phyloP scores from a whole-genome alignment of 37 sponge, comb jelly and placozoan genomes.

The Petrosia ficiformis region DNA sequence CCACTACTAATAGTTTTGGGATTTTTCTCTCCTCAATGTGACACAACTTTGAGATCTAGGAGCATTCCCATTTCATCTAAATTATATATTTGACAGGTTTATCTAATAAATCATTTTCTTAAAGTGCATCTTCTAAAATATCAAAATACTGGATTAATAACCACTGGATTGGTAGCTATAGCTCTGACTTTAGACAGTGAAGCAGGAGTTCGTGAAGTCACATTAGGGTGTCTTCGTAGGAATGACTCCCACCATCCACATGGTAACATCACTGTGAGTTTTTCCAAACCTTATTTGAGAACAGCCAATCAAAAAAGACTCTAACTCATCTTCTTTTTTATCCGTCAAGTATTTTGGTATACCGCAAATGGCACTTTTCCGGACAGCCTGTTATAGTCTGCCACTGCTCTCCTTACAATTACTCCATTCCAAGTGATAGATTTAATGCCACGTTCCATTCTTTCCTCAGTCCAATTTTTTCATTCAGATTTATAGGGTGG shows the following conservation, averaged over 20 bases:
- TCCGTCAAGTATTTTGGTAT: background rate
- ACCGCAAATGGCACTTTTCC: conserved; percentile 11
- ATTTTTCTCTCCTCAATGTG: conserved; percentile 45
- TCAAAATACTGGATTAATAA: conserved; percentile 41
- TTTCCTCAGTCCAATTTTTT: background rate
- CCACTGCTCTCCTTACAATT: conserved; percentile 4
- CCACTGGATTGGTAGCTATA: conserved; percentile 7
- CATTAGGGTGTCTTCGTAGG: conserved; percentile 24
- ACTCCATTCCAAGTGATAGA: background rate
- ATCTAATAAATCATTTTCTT: conserved; percentile 13
- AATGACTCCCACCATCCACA: conserved; percentile 34
- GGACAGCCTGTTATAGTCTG: background rate
- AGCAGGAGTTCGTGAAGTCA: conserved; percentile 15
- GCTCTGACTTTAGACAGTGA: conserved; percentile 12
- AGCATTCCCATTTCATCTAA: conserved; percentile 55
- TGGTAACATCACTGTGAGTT: conserved; percentile 1
- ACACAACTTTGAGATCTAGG: conserved; percentile 15
- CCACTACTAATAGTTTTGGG: conserved; percentile 19
- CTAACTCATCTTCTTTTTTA: background rate
- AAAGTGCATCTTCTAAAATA: conserved; percentile 22
- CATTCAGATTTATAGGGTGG: background rate
- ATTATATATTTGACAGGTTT: conserved; percentile 44
- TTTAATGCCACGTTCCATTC: background rate
- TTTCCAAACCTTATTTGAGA: background rate
- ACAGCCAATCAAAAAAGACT: background rate